Percentiles rank a stretch among this genome's conserved stretches.
Evolutionary conservation across 92 coral and sea anemone species (phyloP).

Genomic region (Isaurus tuberculatus): DNA sequence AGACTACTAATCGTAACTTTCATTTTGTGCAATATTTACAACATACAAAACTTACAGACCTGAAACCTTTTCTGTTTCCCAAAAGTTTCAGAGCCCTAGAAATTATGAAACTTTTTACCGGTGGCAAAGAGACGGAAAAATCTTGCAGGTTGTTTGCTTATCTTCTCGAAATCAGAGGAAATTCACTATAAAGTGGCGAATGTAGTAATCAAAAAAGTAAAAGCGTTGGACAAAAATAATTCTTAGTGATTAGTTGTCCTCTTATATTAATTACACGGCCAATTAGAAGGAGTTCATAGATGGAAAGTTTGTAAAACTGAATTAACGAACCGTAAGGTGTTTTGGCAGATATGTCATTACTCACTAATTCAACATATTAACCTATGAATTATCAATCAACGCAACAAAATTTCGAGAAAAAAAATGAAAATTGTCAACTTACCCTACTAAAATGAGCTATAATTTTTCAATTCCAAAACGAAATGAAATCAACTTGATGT

Average conservation of each 20-base stretch:
- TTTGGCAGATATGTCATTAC: slow-evolving; percentile 30
- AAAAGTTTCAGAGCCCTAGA: slow-evolving; percentile 8
- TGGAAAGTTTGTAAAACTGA: background rate
- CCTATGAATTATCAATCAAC: slow-evolving; percentile 34
- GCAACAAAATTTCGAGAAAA: background rate
- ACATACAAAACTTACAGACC: slow-evolving; percentile 36
- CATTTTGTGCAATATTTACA: background rate
- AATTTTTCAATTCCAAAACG: background rate
- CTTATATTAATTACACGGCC: background rate
- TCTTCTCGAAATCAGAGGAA: background rate
- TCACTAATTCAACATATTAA: slow-evolving; percentile 32
- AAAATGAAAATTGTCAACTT: background rate
- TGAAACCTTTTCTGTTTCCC: slow-evolving; percentile 6
- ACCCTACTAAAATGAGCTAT: background rate
- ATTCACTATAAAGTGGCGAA: background rate
- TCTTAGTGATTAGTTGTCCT: background rate
- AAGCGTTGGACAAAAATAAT: background rate
- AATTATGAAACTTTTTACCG: slow-evolving; percentile 21
- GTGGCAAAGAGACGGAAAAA: slow-evolving; percentile 19
- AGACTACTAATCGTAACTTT: background rate
- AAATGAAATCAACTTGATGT: background rate
- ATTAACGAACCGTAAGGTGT: background rate
- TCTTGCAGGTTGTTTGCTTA: slow-evolving; percentile 5
- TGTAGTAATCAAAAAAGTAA: background rate
- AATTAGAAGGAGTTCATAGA: background rate